Evolutionary conservation across 2,113 vertebrate species (phyloP).

Genomic region (Pterocles gutturalis): DNA sequence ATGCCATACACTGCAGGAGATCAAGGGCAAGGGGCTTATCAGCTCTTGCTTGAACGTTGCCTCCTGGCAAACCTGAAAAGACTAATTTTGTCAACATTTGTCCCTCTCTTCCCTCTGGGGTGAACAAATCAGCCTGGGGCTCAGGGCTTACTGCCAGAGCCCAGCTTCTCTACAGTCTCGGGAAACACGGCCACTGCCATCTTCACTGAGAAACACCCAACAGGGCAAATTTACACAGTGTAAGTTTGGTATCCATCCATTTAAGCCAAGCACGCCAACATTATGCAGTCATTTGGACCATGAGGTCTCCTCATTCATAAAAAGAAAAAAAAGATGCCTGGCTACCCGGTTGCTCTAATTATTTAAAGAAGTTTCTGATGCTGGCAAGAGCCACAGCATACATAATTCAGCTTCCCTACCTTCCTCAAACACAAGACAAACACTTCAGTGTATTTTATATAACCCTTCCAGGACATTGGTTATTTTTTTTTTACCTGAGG

Average conservation of each 20-base stretch:
- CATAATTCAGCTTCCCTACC: background rate
- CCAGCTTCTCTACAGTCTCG: background rate
- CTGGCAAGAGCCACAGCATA: background rate
- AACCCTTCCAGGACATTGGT: background rate
- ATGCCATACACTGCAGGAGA: rapidly evolving
- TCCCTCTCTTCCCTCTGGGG: background rate
- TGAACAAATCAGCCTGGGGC: rapidly evolving
- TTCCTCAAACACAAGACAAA: conserved; percentile 54
- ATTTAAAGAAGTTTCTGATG: conserved; percentile 42
- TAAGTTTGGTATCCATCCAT: background rate
- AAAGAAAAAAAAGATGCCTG: conserved; percentile 2
- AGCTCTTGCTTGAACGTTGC: background rate
- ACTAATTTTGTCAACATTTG: background rate
- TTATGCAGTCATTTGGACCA: conserved; percentile 34
- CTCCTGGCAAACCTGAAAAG: background rate
- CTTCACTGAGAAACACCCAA: background rate
- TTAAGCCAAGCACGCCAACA: background rate
- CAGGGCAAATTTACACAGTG: background rate
- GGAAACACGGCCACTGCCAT: background rate
- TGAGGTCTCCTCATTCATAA: conserved; percentile 35
- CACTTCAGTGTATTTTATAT: conserved; percentile 37
- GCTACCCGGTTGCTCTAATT: conserved; percentile 26
- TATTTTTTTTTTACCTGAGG: conserved; percentile 41
- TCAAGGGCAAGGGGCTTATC: background rate
- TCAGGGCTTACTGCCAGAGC: background rate